A percentile compares a stretch with the other conserved stretches of the same genome.
phyloP scores from a whole-genome alignment of 2,113 vertebrate species.

The Artemisiospiza belli region DNA sequence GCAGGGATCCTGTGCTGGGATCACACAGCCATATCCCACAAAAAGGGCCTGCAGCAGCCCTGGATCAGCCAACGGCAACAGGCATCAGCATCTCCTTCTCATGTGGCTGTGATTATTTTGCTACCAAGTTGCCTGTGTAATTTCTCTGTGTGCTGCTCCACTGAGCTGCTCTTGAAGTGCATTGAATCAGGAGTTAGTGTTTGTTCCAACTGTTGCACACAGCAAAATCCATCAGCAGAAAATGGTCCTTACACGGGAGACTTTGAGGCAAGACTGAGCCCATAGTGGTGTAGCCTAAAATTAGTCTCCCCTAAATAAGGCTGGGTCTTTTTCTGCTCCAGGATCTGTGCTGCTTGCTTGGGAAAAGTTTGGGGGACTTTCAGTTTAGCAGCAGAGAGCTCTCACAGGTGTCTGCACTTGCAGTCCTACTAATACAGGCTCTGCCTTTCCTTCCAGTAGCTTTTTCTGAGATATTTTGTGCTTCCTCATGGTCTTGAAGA shows the following conservation, averaged over 20 bases:
- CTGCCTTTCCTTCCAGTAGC: not conserved
- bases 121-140: not conserved
- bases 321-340: not conserved
- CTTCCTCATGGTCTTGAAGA: not conserved
- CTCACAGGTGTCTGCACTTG: not conserved
- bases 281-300: not conserved
- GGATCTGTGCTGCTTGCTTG: not conserved
- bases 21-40: not conserved
- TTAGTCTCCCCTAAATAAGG: not conserved
- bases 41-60: not conserved
- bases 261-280: not conserved
- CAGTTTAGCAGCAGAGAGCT: not conserved
- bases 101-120: not conserved
- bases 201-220: not conserved
- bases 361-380: not conserved
- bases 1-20: not conserved
- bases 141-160: not conserved
- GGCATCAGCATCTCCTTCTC: not conserved
- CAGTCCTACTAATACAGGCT: not conserved
- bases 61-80: fast-evolving
- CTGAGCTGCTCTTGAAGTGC: not conserved
- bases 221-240: not conserved
- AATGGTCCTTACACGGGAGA: not conserved
- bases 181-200: not conserved
- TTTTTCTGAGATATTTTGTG: not conserved